These are phyloP conservation scores for Drosophila longiperda DNA, from an alignment of 2,888 invertebrate genomes.

Conservation along the genomic window DNA sequence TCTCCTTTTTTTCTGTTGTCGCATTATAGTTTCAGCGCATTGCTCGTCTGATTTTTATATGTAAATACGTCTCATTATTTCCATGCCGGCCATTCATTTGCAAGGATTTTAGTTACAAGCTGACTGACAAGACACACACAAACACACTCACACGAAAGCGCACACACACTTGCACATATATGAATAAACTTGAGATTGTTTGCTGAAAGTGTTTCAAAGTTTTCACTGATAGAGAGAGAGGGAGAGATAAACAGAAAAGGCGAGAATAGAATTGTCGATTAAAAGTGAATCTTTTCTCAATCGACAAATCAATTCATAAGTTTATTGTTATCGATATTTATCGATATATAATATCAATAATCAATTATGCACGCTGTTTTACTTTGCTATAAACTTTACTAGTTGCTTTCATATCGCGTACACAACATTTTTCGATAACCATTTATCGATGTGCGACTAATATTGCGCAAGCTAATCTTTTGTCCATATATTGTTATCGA, in stretches of 20 bases:
- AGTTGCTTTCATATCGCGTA: not conserved
- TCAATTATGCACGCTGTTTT: not conserved
- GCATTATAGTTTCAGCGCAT: constrained; percentile 28
- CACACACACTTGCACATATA: not conserved
- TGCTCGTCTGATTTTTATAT: constrained; percentile 63
- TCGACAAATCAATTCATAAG: not conserved
- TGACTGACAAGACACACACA: constrained; percentile 1
- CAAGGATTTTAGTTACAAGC: constrained; percentile 49
- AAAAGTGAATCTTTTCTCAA: not conserved
- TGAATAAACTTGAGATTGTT: constrained; percentile 3
- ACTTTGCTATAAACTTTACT: not conserved
- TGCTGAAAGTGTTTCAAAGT: constrained; percentile 18
- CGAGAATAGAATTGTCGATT: not conserved
- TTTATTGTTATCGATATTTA: not conserved
- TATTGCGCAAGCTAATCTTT: not conserved
- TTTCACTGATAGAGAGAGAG: not conserved
- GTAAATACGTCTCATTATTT: constrained; percentile 79
- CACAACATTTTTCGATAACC: not conserved
- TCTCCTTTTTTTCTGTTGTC: constrained; percentile 17
- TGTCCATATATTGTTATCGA: not conserved
- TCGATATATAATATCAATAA: not conserved
- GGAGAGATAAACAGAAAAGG: not conserved
- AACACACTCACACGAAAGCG: not conserved
- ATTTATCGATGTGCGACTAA: not conserved
- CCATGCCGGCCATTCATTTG: constrained; percentile 71